These are phyloP conservation scores for Brachyistius frenatus DNA, from an alignment of 2,113 vertebrate species.

Conservation along the genomic window DNA sequence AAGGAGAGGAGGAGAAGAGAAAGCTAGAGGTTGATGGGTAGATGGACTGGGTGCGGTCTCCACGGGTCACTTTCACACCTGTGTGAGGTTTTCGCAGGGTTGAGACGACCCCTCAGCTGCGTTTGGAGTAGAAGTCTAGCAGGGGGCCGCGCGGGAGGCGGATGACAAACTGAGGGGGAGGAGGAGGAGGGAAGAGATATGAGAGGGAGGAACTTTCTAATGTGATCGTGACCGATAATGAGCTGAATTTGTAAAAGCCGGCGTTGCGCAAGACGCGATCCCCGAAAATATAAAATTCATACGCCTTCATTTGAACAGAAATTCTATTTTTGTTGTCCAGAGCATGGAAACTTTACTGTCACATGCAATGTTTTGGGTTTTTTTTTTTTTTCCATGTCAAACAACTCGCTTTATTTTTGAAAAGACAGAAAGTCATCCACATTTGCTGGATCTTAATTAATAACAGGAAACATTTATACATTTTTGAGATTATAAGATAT, in stretches of 20 bases:
- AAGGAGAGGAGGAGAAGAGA: constrained; percentile 57
- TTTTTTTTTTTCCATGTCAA: constrained; percentile 37
- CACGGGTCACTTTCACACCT: constrained; percentile 86
- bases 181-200: constrained; percentile 69
- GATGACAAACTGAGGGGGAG: constrained; percentile 75
- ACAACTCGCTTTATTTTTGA: neutral
- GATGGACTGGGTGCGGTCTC: constrained; percentile 68
- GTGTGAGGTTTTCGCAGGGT: constrained; percentile 87
- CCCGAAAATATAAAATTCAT: neutral
- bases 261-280: constrained; percentile 12
- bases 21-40: constrained; percentile 71
- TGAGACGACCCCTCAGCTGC: constrained; percentile 90
- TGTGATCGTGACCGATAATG: constrained; percentile 48
- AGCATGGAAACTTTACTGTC: constrained; percentile 49
- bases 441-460: constrained; percentile 13
- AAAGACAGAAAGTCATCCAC: constrained; percentile 64
- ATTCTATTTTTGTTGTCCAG: constrained; percentile 7
- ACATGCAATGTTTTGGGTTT: constrained; percentile 67
- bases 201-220: constrained; percentile 82
- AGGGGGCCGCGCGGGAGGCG: constrained; percentile 95
- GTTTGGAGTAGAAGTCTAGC: constrained; percentile 93
- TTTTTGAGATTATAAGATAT: neutral
- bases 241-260: constrained; percentile 45
- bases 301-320: neutral
- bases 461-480: neutral